Percentiles rank a stretch among this genome's conserved stretches.
phyloP scores from a whole-genome alignment of 2,113 vertebrate species.

The Rhynchomys soricoides region DNA sequence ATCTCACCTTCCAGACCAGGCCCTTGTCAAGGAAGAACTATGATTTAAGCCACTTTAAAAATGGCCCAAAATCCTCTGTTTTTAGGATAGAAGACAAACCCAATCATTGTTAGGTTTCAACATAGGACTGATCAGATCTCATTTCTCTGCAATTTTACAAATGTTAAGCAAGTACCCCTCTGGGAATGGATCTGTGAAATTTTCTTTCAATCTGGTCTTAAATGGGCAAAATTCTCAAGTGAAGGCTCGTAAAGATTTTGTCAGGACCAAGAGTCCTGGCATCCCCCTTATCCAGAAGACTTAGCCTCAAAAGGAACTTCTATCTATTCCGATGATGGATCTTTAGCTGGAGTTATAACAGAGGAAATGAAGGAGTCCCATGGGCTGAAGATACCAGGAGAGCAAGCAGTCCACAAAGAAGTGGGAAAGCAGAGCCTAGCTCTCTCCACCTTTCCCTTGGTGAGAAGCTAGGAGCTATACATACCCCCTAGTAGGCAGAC shows the following conservation, averaged over 20 bases:
- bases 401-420: neutral
- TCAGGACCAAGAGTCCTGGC: neutral
- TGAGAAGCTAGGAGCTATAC: neutral
- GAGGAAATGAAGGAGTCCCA: neutral
- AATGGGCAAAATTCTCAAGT: neutral
- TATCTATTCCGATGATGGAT: neutral
- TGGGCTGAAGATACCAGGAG: neutral
- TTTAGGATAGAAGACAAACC: neutral
- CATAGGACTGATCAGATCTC: neutral
- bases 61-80: neutral
- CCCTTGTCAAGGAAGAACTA: slow-evolving; percentile 40
- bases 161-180: neutral
- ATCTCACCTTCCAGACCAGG: slow-evolving; percentile 35
- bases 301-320: neutral
- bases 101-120: neutral
- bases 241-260: neutral
- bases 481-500: neutral
- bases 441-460: fast-evolving
- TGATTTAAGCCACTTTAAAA: slow-evolving; percentile 22
- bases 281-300: neutral
- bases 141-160: neutral
- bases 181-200: neutral
- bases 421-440: neutral
- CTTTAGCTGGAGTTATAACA: neutral
- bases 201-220: neutral